phyloP scores from a whole-genome alignment of 2,888 invertebrate genomes.

The Drosophila leonis region DNA sequence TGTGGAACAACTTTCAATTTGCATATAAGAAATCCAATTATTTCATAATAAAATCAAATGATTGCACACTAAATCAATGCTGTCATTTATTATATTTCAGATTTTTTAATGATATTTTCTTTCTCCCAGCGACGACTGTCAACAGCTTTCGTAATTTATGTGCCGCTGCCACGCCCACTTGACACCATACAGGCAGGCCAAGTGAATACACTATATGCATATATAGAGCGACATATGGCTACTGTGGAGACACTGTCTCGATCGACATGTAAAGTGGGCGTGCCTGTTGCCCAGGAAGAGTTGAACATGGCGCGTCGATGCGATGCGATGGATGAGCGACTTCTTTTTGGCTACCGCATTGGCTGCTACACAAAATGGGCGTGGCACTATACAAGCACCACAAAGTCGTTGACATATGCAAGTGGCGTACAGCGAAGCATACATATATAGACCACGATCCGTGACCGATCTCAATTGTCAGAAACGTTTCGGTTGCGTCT shows the following conservation, averaged over 20 bases:
- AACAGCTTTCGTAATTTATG: conserved; percentile 74
- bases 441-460: conserved; percentile 14
- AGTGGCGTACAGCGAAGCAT: conserved; percentile 21
- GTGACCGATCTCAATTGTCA: conserved; percentile 57
- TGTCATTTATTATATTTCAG: conserved; percentile 69
- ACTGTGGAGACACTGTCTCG: conserved; percentile 35
- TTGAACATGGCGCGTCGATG: conserved; percentile 61
- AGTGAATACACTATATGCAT: conserved; percentile 6
- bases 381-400: conserved; percentile 56
- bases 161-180: conserved; percentile 66
- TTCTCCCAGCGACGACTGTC: conserved; percentile 58
- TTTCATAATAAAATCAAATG: conserved; percentile 56
- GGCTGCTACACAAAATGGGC: conserved; percentile 73
- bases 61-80: conserved; percentile 68
- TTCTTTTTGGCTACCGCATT: conserved; percentile 66
- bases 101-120: conserved; percentile 70
- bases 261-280: conserved; percentile 73
- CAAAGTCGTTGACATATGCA: conserved; percentile 70
- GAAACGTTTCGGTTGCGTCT: conserved; percentile 72
- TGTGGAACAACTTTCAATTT: conserved; percentile 13
- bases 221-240: conserved; percentile 44
- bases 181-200: conserved; percentile 20
- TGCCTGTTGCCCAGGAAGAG: conserved; percentile 66
- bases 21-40: conserved; percentile 48
- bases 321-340: conserved; percentile 58